Evolutionary conservation across 2,888 invertebrate genomes (phyloP), one percentile per base, ranked within the genome.

Genomic region (Dryobota labecula): DNA sequence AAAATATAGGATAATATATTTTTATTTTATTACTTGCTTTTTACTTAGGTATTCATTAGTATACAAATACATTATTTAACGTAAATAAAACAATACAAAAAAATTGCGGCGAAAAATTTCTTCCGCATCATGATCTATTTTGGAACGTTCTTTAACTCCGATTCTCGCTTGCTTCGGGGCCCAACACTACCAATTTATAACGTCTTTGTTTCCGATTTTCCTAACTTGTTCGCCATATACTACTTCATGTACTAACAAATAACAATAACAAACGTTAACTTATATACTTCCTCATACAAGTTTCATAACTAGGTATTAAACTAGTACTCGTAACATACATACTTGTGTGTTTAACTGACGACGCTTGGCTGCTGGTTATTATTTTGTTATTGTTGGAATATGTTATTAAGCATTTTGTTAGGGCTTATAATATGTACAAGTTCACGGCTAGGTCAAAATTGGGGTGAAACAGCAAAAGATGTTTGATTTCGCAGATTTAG

Each of bases 121-220:
- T n/a, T n/a, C n/a, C n/a, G n/a, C n/a, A n/a, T n/a, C n/a, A n/a
- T n/a, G n/a, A n/a, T 0, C 1, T 9, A 38, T 45, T 30, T 54
- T 27, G 15, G 1, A 41, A n/a, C 15, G 6, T 38, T 69, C 0
- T 3, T 18, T 2, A 27, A n/a, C 15, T 71, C 6, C 7, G 4
- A 20, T 7, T 5, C 13, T 2, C 51, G 66, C 70, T 41, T 8
- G 7, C n/a, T 5, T 65, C n/a, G 36, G 9, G 53, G 53, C 68
- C 38, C 58, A 27, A 75, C 58, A 43, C 53, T 20, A 58, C 24
- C 27, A 69, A 66, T 70, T 79, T 66, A 69, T 33, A 41, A 63
- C 38, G 56, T 57, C 76, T 60, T 76, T 80, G 73, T 82, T 73
- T 73, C 38, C 49, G 27, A 72, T 73, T 60, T 68, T 62, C 57